Percentiles rank a stretch among this genome's conserved stretches.
Conservation (phyloP, 2,888 invertebrate genomes). For the Amorpha juglandis region DNA sequence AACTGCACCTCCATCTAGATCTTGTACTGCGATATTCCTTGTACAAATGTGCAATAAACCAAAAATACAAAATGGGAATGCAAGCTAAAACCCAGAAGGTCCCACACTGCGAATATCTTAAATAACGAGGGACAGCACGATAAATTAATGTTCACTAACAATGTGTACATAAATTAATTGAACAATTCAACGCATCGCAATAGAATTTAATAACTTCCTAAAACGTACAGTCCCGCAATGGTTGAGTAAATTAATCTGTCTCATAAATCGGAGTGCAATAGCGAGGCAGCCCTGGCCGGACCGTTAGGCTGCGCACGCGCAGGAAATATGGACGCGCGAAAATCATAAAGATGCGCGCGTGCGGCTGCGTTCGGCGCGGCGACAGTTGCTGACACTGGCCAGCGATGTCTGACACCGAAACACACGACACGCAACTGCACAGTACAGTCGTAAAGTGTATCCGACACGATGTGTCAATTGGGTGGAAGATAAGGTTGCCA, state of each 20-base stretch:
- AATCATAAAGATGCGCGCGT: slow-evolving; percentile 61
- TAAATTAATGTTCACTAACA: slow-evolving; percentile 18
- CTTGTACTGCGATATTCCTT: not conserved
- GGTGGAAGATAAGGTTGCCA: slow-evolving; percentile 17
- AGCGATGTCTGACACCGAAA: slow-evolving; percentile 32
- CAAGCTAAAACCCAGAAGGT: slow-evolving; percentile 8
- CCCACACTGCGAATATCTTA: slow-evolving; percentile 13
- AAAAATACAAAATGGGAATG: slow-evolving; percentile 4
- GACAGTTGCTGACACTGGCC: slow-evolving; percentile 32
- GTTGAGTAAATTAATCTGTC: slow-evolving; percentile 49
- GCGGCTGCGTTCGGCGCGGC: slow-evolving; percentile 31
- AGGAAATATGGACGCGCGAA: slow-evolving; percentile 67
- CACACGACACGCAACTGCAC: slow-evolving; percentile 25
- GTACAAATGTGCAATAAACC: slow-evolving; percentile 15
- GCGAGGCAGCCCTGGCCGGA: slow-evolving; percentile 35
- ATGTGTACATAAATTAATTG: slow-evolving; percentile 26
- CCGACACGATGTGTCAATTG: slow-evolving; percentile 12
- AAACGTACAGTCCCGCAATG: slow-evolving; percentile 25
- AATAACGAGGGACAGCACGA: slow-evolving; percentile 20
- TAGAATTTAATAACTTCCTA: slow-evolving; percentile 29
- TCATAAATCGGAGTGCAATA: slow-evolving; percentile 51
- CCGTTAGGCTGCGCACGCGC: slow-evolving; percentile 36
- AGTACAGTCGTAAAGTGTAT: slow-evolving; percentile 18
- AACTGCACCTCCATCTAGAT: not conserved
- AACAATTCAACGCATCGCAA: slow-evolving; percentile 23